Base-by-base conservation (phyloP, 92 coral and sea anemone genomes). In the Epizoanthus fatuus region DNA sequence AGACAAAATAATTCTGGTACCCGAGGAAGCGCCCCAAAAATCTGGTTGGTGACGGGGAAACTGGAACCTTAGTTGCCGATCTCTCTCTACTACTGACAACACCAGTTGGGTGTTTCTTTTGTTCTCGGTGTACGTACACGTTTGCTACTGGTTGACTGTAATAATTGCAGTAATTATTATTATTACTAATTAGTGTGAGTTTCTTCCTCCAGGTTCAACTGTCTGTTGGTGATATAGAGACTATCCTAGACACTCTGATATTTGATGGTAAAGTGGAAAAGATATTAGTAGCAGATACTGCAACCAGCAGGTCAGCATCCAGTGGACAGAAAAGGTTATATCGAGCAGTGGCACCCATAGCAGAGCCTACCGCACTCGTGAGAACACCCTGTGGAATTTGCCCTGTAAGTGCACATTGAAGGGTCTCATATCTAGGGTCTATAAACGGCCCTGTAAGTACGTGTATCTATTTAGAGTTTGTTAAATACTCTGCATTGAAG, bases 331-430 rank as follows among this genome's bases (percentile, higher is more conserved):
- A 49, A 89, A 89, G 85, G 70, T 89, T 97, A 0, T 97, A 89
- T 72, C 93, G 97, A 53, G 94, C 96, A 15, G 86, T 97, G 47
- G 83, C 83, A 6, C 96, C 98, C 13, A 77, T 97, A 45, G 72
- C 94, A 76, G 88, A 94, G 14, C 86, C 92, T 9, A 90, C 99
- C 10, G 98, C 97, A 58, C 95, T 95, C 53, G 96, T 97, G 93
- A 88, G 95, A 47, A 85, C 94, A 62, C 99, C 99, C 4, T 97
- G 99, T 81, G 99, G 99, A 10, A 90, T 97, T 32, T 97, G 99
- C 73, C 98, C 97, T 20, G 99, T 97, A 78, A 93, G 99, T 74
- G 20, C 20, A 19, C 12, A 13, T 13, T 47, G 4, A 15, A 29
- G 67, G 53, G 4, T 83, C 17, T 7, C 49, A 6, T 44, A 5